phyloP scores from a whole-genome alignment of 1,140 invertebrate species.

The Drosophila azteca region DNA sequence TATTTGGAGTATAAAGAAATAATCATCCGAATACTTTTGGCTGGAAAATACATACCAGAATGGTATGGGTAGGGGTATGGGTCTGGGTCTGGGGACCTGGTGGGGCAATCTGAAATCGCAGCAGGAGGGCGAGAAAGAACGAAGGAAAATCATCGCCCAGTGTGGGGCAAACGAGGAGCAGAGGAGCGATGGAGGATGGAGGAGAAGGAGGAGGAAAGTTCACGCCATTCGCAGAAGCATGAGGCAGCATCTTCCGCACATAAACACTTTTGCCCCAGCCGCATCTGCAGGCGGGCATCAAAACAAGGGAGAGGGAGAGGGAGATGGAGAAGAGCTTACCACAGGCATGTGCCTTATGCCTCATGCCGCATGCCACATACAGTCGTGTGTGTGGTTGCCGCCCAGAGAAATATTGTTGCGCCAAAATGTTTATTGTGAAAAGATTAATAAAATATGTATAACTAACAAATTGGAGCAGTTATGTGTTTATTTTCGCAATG shows the following conservation, averaged over 20 bases:
- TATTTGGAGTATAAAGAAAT: neutral
- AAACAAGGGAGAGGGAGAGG: slow-evolving; percentile 1
- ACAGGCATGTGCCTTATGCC: slow-evolving; percentile 30
- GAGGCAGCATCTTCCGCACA: slow-evolving; percentile 43
- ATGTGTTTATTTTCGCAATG: slow-evolving; percentile 10
- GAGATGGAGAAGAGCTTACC: slow-evolving; percentile 46
- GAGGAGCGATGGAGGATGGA: slow-evolving; percentile 17
- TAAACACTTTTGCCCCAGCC: slow-evolving; percentile 39
- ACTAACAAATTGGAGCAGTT: slow-evolving; percentile 32
- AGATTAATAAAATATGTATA: slow-evolving; percentile 62
- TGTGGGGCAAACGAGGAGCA: slow-evolving; percentile 2
- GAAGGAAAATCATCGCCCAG: neutral
- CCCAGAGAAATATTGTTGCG: slow-evolving; percentile 50
- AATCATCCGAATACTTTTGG: slow-evolving; percentile 37
- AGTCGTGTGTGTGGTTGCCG: slow-evolving; percentile 36
- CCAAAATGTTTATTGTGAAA: slow-evolving; percentile 71
- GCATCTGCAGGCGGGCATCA: slow-evolving; percentile 32
- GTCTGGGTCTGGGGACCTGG: slow-evolving; percentile 7
- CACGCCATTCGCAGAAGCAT: slow-evolving; percentile 73
- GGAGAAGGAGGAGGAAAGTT: slow-evolving; percentile 58
- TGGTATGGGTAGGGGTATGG: no score
- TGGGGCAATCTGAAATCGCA: slow-evolving; percentile 62
- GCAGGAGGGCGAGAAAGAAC: slow-evolving; percentile 39
- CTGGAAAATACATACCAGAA: slow-evolving; percentile 37
- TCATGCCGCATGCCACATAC: slow-evolving; percentile 41